These are phyloP conservation scores for Heteromyza rotundicornis DNA, from an alignment of 2,888 invertebrate genomes.

Conservation along the genomic window DNA sequence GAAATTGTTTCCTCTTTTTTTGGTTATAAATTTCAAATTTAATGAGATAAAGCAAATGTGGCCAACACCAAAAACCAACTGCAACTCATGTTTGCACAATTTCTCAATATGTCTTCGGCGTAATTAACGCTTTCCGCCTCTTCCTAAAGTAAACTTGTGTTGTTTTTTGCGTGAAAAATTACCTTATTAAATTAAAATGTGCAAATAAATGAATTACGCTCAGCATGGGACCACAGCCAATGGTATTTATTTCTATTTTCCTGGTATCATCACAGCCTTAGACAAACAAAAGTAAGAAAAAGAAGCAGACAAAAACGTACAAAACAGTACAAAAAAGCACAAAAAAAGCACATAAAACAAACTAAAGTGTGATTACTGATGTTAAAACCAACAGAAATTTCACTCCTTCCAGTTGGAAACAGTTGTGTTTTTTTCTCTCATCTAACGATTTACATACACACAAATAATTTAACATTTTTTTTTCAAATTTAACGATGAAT, in stretches of 20 bases:
- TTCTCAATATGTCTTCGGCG: not conserved
- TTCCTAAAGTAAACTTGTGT: not conserved
- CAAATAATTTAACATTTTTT: too few species aligned
- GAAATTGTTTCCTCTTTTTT: constrained; percentile 24
- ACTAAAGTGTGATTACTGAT: too few species aligned
- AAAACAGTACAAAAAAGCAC: too few species aligned
- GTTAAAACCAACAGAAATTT: too few species aligned
- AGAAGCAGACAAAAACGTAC: too few species aligned
- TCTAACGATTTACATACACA: too few species aligned
- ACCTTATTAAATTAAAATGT: constrained; percentile 39
- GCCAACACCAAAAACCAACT: too few species aligned
- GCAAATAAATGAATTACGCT: constrained; percentile 36
- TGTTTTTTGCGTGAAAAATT: constrained; percentile 27
- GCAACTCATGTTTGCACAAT: not conserved
- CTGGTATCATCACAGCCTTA: too few species aligned
- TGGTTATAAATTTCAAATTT: constrained; percentile 35
- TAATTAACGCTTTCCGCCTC: not conserved
- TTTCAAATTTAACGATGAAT: not conserved
- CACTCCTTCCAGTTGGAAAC: too few species aligned
- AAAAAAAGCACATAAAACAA: too few species aligned
- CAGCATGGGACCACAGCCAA: constrained; percentile 30
- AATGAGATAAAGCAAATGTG: constrained; percentile 28
- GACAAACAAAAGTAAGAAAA: too few species aligned
- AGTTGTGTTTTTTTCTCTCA: too few species aligned
- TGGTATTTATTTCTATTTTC: not conserved